Conservation (phyloP, 2,888 invertebrate genomes). For the Hypomecis atomaria region DNA sequence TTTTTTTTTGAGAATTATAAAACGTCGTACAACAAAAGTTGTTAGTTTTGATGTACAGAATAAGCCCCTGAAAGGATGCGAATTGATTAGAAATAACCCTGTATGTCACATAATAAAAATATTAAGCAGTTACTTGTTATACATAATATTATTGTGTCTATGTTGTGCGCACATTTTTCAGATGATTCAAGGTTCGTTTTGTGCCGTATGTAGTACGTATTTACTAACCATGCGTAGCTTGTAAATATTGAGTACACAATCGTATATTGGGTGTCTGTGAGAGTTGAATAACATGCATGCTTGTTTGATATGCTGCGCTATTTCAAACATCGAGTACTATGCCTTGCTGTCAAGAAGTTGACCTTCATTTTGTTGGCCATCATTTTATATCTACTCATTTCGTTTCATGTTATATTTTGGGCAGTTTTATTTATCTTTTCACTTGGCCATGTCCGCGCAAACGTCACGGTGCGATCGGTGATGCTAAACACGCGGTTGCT, state of each 20-base stretch:
- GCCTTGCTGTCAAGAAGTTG: slow-evolving; percentile 95
- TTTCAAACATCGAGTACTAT: slow-evolving; percentile 79
- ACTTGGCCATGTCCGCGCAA: slow-evolving; percentile 77
- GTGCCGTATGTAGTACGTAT: not conserved
- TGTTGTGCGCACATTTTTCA: no score
- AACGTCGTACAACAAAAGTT: no score
- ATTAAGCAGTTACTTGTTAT: no score
- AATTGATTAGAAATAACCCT: no score
- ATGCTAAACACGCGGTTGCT: slow-evolving; percentile 77
- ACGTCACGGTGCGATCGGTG: slow-evolving; percentile 70
- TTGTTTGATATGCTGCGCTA: slow-evolving; percentile 81
- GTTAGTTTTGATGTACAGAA: no score
- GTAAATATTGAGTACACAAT: slow-evolving; percentile 24
- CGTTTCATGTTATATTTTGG: slow-evolving; percentile 82
- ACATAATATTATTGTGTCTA: no score
- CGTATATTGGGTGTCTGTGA: slow-evolving; percentile 53
- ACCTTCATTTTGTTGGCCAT: slow-evolving; percentile 97
- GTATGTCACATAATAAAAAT: no score
- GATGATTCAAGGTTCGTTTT: not conserved
- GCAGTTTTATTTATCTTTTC: slow-evolving; percentile 73
- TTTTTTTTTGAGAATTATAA: no score
- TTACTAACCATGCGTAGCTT: slow-evolving; percentile 33
- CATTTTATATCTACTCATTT: slow-evolving; percentile 88
- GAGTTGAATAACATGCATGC: slow-evolving; percentile 75
- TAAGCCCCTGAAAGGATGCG: no score